Conservation (phyloP, 2,113 vertebrate genomes). For the Nycticryphes semicollaris region DNA sequence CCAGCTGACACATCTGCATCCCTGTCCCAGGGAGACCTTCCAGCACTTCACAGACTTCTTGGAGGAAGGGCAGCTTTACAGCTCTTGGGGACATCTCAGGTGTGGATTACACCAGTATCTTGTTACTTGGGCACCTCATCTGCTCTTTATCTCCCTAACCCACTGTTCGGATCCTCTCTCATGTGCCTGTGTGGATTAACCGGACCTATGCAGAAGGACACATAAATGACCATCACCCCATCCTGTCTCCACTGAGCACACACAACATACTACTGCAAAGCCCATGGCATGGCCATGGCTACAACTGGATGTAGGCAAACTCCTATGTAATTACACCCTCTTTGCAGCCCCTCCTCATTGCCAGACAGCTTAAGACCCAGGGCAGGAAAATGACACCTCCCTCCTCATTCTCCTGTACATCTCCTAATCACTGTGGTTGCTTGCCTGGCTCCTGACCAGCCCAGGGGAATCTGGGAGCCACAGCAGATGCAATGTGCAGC, state of each 20-base stretch:
- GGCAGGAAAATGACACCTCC: not conserved
- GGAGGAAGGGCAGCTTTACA: not conserved
- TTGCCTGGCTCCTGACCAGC: not conserved
- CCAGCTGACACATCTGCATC: accelerated
- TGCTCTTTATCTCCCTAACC: not conserved
- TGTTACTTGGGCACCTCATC: not conserved
- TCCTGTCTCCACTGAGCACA: not conserved
- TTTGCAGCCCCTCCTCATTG: not conserved
- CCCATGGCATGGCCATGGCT: not conserved
- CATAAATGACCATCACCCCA: not conserved
- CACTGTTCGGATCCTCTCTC: not conserved
- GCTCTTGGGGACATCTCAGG: not conserved
- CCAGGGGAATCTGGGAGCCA: not conserved
- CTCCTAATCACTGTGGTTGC: not conserved
- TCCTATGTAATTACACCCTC: not conserved
- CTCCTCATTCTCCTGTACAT: accelerated
- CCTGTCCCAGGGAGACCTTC: not conserved
- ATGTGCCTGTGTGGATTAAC: not conserved
- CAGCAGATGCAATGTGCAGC: accelerated
- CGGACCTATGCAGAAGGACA: not conserved
- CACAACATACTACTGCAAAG: not conserved
- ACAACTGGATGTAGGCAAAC: not conserved
- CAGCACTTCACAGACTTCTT: not conserved
- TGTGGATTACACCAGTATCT: not conserved
- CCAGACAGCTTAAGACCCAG: not conserved